Conservation (phyloP, 2,888 invertebrate genomes). For the Plutella xylostella region DNA sequence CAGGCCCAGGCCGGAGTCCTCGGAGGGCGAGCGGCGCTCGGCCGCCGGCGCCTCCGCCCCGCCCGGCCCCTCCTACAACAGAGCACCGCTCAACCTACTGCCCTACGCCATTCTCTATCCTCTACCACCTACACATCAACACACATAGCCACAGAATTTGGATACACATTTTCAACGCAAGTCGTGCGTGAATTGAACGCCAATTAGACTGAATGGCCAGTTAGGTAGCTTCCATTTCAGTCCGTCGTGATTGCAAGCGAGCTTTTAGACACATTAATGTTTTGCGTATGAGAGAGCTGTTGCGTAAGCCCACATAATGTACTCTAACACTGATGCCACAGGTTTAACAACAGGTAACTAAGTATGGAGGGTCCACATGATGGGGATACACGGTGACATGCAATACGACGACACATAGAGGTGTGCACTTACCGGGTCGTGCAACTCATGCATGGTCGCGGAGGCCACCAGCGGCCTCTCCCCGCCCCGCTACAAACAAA, state of each 20-base stretch:
- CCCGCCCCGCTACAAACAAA: conserved; percentile 60
- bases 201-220: not conserved
- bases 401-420: not conserved
- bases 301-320: no score
- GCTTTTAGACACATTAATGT: no score
- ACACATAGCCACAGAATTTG: not conserved
- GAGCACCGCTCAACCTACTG: conserved; percentile 43
- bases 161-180: not conserved
- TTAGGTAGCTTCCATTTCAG: no score
- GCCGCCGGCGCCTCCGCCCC: conserved; percentile 71
- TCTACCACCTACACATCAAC: not conserved
- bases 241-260: no score
- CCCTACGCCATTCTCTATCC: not conserved
- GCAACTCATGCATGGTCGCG: conserved; percentile 70
- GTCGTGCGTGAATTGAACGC: no score
- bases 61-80: conserved; percentile 67
- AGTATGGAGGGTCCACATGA: no score
- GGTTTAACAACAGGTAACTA: no score
- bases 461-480: conserved; percentile 66
- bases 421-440: conserved; percentile 65
- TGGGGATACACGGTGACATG: no score
- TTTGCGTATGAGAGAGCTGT: no score
- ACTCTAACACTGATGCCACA: no score
- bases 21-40: conserved; percentile 88
- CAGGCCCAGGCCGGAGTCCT: conserved; percentile 95